These are phyloP conservation scores for Laterallus jamaicensis DNA, from an alignment of 2,113 vertebrate genomes.

Conservation along the genomic window DNA sequence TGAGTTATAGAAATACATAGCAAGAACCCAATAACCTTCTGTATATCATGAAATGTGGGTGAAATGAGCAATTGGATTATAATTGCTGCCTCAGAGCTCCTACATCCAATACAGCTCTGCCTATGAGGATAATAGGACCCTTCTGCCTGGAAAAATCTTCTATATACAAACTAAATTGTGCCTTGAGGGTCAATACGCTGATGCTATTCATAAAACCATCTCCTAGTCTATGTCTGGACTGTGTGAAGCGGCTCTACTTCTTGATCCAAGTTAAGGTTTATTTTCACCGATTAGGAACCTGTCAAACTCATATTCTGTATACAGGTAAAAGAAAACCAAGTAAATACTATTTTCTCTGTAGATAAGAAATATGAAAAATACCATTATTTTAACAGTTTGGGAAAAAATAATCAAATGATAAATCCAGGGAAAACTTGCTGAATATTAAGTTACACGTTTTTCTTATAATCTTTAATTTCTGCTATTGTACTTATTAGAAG, in stretches of 20 bases:
- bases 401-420: background rate
- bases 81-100: background rate
- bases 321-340: background rate
- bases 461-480: background rate
- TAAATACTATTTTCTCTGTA: background rate
- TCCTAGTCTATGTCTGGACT: background rate
- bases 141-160: background rate
- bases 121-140: background rate
- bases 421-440: background rate
- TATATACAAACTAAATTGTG: background rate
- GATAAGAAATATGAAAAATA: background rate
- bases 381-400: background rate
- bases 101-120: background rate
- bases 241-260: background rate
- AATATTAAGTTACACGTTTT: background rate
- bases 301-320: background rate
- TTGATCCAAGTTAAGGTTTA: background rate
- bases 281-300: background rate
- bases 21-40: background rate
- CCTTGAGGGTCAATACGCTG: background rate
- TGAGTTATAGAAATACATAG: background rate
- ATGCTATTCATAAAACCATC: background rate
- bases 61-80: background rate
- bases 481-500: background rate
- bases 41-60: background rate